Evolutionary conservation across 2,888 invertebrate genomes (phyloP).

Genomic region (Mythimna ferrago): DNA sequence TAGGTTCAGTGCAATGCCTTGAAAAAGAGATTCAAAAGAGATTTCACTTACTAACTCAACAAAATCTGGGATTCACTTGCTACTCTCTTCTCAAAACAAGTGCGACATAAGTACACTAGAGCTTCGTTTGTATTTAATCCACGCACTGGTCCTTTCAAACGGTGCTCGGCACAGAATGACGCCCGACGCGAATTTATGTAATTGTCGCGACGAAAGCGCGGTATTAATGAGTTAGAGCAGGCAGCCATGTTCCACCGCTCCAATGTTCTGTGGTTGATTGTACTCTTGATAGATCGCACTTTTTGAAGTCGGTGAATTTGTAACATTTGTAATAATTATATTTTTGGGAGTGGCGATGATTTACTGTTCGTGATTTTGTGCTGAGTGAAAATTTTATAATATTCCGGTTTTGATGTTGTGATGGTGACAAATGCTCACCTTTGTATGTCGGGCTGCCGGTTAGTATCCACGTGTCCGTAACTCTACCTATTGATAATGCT

Average conservation of each 20-base stretch:
- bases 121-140: constrained; percentile 14
- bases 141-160: constrained; percentile 54
- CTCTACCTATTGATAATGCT: too few relatives aligned
- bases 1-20: too few relatives aligned
- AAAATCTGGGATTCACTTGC: neutral
- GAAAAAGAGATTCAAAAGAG: neutral
- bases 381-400: neutral
- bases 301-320: constrained; percentile 29
- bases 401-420: constrained; percentile 7
- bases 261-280: constrained; percentile 44
- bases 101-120: neutral
- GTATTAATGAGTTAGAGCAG: constrained; percentile 77
- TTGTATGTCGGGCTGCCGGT: too few relatives aligned
- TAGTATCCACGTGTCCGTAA: too few relatives aligned
- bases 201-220: constrained; percentile 77
- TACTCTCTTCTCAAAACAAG: neutral
- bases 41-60: neutral
- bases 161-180: constrained; percentile 65
- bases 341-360: constrained; percentile 5
- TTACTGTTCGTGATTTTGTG: neutral
- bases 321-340: constrained; percentile 27
- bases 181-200: constrained; percentile 79
- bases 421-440: neutral
- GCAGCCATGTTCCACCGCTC: constrained; percentile 40
- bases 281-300: constrained; percentile 48